Base-by-base conservation (phyloP, 92 coral and sea anemone genomes). In the Epizoanthus stellaris region DNA sequence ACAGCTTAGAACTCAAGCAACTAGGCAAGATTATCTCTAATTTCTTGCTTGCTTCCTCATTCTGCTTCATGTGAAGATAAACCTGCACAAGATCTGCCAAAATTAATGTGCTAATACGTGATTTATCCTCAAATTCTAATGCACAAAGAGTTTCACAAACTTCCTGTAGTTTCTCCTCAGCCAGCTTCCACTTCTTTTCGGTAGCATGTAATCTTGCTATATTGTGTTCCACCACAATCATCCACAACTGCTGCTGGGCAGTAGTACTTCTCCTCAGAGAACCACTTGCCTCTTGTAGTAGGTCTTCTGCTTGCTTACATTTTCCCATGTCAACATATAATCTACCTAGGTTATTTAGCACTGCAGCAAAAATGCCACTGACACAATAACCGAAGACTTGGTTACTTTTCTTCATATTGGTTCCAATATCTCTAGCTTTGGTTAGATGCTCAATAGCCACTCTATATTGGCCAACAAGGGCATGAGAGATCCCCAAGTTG, bases 271-370 rank as follows among this genome's bases (percentile, higher is more conserved):
- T n/a, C 10, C 39, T 21, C 3, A 77, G 58, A 56, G 38, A 40
- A 16, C 11, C 6, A 0, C 3, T 20, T n/a, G 70, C 70, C 43
- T 60, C 70, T 40, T 6, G 6, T 14, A 77, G 59, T 60, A 42
- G 23, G 5, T 40, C 13, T 77, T 40, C 59, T 19, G 82, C 82
- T 6, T 39, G 40, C 4, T 6, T 3, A 15, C 56, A 12, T 0
- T 42, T 4, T 4, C 70, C 70, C 13, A 10, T 11, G n/a, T 61
- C 82, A 43, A 77, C 19, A 1, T 42, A 39, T 20, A 77, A 56
- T 20, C 40, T 77, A 39, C 71, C 82, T 8, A 77, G 70, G 49
- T 77, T 77, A 15, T 42, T 77, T 3, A 60, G 70, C 2, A 42
- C 71, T 17, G 15, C 82, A 19, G 70, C 70, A 40, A 45, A 77